A percentile compares a stretch with the other conserved stretches of the same genome.
Evolutionary conservation across 2,888 invertebrate species (phyloP).

Genomic region (Barypeithes pellucidus): DNA sequence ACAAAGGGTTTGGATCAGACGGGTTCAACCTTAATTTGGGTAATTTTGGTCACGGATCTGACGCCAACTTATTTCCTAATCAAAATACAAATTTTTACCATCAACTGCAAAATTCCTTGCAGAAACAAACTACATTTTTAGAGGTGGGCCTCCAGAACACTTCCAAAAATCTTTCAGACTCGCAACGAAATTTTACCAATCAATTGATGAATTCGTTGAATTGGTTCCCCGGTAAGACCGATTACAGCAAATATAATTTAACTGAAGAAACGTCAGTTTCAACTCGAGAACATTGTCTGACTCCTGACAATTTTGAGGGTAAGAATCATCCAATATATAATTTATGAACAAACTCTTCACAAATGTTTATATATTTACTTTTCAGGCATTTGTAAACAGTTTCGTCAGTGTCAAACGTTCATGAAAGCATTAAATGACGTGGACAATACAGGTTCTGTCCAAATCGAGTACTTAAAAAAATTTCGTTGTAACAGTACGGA

Average conservation of each 20-base stretch:
- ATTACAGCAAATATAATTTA: slow-evolving; percentile 1
- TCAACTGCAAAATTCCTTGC: not conserved
- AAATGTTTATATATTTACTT: not conserved
- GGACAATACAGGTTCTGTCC: not conserved
- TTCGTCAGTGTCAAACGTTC: slow-evolving; percentile 18
- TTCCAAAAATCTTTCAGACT: not conserved
- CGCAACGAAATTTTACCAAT: not conserved
- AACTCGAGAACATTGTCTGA: slow-evolving; percentile 12
- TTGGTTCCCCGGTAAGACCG: not conserved
- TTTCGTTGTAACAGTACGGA: slow-evolving; percentile 7
- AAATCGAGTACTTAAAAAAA: slow-evolving; percentile 18
- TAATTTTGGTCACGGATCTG: no score
- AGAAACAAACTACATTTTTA: not conserved
- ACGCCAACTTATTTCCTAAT: not conserved
- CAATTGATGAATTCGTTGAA: not conserved
- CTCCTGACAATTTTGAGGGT: slow-evolving; percentile 20
- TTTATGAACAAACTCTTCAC: no score
- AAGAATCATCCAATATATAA: no score
- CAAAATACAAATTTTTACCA: slow-evolving; percentile 3
- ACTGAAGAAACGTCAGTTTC: slow-evolving; percentile 18
- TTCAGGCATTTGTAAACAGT: slow-evolving; percentile 31
- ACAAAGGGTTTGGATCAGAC: not conserved
- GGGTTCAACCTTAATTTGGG: not conserved
- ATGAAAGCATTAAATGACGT: not conserved
- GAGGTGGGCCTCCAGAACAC: not conserved